Base-by-base conservation (phyloP, 2,888 invertebrate genomes). In the Orthonychiurus folsomi region DNA sequence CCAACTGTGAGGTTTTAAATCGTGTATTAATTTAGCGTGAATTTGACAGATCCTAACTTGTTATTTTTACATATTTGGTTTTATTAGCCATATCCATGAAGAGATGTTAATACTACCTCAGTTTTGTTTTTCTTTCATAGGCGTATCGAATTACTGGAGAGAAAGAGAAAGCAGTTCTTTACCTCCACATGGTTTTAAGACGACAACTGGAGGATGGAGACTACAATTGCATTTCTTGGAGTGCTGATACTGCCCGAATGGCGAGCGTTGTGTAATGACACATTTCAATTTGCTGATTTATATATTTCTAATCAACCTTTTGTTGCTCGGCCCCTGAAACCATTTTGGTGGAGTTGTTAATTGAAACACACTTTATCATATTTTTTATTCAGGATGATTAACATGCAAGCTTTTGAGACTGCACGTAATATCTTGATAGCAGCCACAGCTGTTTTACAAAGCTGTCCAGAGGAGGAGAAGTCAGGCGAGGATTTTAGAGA, bases 131-230 rank as follows among this genome's bases (percentile, higher is more conserved):
- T n/a, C 3, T 52, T 5, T n/a, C 5, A 23, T 57, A 71, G 69
- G 72, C 72, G 1, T 72, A 70, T 57, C 65, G 69, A 62, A 72
- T 69, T n/a, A 64, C 65, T 12, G 72, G 69, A 20, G 70, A 68
- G 28, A 70, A 69, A 50, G 72, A 70, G 56, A 68, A 68, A 48
- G 70, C 72, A 9, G 63, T 70, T 1, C 52, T 72, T 12, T 72
- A 72, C 48, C 60, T 72, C 21, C 72, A 72, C 59, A 69, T 70
- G 72, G 72, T 72, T 9, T 61, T 72, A 1, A 48, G 72, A 2
- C 55, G 67, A 21, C 69, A 72, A 56, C 56, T 72, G 28, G 72
- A 72, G 50, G 69, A 70, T 37, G 65, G 67, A 1, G 67, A 68
- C 50, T 68, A 64, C n/a, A 65, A 66, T 28, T 61, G 63, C 47